These are phyloP conservation scores for Ammodytes dubius DNA, from an alignment of 2,113 vertebrate genomes.

Conservation along the genomic window DNA sequence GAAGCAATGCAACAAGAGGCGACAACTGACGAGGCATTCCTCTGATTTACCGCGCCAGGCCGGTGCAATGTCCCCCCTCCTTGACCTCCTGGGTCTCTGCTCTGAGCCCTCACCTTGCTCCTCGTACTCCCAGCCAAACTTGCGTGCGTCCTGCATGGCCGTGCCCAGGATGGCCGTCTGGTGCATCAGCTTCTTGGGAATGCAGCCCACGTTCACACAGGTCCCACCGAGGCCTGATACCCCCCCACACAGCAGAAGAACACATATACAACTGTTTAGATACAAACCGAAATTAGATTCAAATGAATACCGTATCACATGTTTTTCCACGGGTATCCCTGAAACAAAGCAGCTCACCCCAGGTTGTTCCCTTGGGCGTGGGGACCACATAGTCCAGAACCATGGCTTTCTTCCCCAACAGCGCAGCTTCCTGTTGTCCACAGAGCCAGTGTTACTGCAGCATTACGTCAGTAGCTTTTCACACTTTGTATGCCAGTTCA, in stretches of 20 bases:
- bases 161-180: conserved; percentile 92
- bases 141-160: conserved; percentile 90
- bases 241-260: not conserved
- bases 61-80: conserved; percentile 10
- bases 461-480: not conserved
- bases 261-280: not conserved
- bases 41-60: conserved; percentile 21
- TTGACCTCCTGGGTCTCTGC: conserved; percentile 17
- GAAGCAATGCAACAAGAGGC: not conserved
- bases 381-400: conserved; percentile 95
- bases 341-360: conserved; percentile 86
- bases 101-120: conserved; percentile 85
- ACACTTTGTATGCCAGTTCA: not conserved
- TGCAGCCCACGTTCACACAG: conserved; percentile 96
- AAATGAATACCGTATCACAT: not conserved
- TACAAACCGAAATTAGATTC: not conserved
- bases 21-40: not conserved
- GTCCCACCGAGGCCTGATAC: conserved; percentile 94
- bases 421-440: conserved; percentile 90
- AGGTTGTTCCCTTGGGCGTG: conserved; percentile 91
- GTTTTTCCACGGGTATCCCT: fast-evolving
- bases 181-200: conserved; percentile 99
- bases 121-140: conserved; percentile 93
- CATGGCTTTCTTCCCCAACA: conserved; percentile 93
- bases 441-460: not conserved